These are phyloP conservation scores for Epinephelus awoara DNA, from an alignment of 2,797 vertebrate species.

Conservation along the genomic window DNA sequence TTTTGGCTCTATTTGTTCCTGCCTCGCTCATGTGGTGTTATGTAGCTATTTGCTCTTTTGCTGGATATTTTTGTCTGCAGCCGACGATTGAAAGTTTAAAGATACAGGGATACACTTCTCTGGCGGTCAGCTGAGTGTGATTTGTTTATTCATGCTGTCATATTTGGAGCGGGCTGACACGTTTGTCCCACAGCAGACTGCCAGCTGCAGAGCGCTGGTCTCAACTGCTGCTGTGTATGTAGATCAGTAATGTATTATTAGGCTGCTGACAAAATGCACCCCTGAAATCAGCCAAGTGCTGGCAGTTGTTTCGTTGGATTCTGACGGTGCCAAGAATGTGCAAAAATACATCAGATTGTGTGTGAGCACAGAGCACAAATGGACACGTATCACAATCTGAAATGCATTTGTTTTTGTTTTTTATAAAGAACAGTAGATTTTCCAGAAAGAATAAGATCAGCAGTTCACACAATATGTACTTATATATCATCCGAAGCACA, in stretches of 20 bases:
- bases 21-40: neutral
- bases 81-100: neutral
- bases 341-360: conserved; percentile 11
- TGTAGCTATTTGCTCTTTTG: neutral
- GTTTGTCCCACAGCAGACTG: conserved; percentile 10
- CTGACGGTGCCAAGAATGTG: conserved; percentile 19
- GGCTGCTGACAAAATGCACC: conserved; percentile 36
- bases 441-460: conserved; percentile 3
- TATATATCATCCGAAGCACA: neutral
- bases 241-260: conserved; percentile 34
- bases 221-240: conserved; percentile 25
- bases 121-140: conserved; percentile 14
- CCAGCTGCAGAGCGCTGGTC: conserved; percentile 12
- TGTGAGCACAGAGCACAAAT: conserved; percentile 19
- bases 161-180: conserved; percentile 18
- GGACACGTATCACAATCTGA: neutral
- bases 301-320: conserved; percentile 31
- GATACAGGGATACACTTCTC: neutral
- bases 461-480: no score
- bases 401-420: conserved; percentile 1
- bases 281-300: conserved; percentile 46
- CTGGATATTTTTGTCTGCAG: neutral
- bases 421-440: neutral
- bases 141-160: conserved; percentile 31
- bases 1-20: neutral